Conservation (phyloP, 2,113 vertebrate genomes). For the Sinocyclocheilus anophthalmus region DNA sequence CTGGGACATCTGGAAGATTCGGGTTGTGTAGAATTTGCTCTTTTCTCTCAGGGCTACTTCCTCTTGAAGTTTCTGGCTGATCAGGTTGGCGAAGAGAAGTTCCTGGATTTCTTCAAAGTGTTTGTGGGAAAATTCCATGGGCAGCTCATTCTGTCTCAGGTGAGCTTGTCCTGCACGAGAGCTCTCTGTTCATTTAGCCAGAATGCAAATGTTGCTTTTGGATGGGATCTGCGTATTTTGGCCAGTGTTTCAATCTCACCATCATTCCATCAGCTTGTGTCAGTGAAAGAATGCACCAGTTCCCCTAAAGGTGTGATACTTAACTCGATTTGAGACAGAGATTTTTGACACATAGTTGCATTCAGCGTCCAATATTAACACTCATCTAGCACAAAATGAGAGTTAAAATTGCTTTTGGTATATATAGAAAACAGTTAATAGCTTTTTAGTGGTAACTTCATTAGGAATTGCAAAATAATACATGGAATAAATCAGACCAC, state of each 20-base stretch:
- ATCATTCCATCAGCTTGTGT: background rate
- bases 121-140: slow-evolving; percentile 90
- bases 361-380: background rate
- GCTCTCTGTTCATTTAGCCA: background rate
- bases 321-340: slow-evolving; percentile 31
- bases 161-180: slow-evolving; percentile 61
- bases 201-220: slow-evolving; percentile 10
- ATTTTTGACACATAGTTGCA: background rate
- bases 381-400: background rate
- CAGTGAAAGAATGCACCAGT: slow-evolving; percentile 2
- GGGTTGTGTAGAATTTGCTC: background rate
- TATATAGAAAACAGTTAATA: background rate
- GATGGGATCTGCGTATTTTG: slow-evolving; percentile 1
- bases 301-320: background rate
- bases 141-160: slow-evolving; percentile 93
- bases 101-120: slow-evolving; percentile 82
- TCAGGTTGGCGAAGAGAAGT: slow-evolving; percentile 80
- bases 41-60: slow-evolving; percentile 87
- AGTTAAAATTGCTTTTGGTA: background rate
- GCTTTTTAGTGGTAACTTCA: background rate
- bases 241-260: background rate
- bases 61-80: slow-evolving; percentile 84
- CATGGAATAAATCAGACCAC: slow-evolving; percentile 7
- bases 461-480: background rate
- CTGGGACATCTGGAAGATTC: background rate